Evolutionary conservation across 2,113 vertebrate species (phyloP).

Genomic region (Stigmatopora argus): DNA sequence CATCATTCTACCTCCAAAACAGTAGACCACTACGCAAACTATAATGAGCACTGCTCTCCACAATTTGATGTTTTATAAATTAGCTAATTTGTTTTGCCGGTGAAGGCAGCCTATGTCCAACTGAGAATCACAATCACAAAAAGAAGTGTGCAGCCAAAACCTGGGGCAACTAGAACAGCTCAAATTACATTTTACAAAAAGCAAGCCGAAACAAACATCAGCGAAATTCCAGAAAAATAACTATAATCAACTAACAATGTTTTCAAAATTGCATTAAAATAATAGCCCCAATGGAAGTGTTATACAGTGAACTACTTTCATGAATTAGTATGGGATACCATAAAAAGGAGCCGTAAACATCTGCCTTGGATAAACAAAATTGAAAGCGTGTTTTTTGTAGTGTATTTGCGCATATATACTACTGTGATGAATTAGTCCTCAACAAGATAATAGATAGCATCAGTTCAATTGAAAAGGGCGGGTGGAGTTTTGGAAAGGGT

Average conservation of each 20-base stretch:
- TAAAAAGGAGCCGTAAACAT: conserved; percentile 55
- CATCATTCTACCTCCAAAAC: conserved; percentile 45
- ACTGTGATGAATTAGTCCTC: conserved; percentile 10
- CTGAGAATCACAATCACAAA: conserved; percentile 29
- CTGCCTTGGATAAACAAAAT: not conserved
- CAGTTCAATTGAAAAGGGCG: conserved; percentile 12
- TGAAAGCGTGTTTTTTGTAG: not conserved
- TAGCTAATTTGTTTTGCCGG: conserved; percentile 48
- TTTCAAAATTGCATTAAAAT: conserved; percentile 34
- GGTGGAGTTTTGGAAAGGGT: conserved; percentile 14
- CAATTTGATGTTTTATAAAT: conserved; percentile 49
- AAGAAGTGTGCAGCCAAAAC: conserved; percentile 30
- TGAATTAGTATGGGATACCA: conserved; percentile 49
- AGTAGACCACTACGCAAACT: conserved; percentile 8
- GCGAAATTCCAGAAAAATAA: conserved; percentile 43
- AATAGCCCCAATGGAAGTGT: conserved; percentile 37
- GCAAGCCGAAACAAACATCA: conserved; percentile 52
- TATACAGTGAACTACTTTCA: conserved; percentile 51
- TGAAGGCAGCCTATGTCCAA: conserved; percentile 23
- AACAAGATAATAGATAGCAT: conserved; percentile 13
- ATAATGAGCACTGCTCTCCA: conserved; percentile 7
- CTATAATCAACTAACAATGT: conserved; percentile 26
- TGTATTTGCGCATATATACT: not conserved
- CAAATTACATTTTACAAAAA: conserved; percentile 48
- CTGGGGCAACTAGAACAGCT: conserved; percentile 49